A percentile compares a stretch with the other conserved stretches of the same genome.
Conservation (phyloP, 1,140 invertebrate genomes). For the Bombus huntii region DNA sequence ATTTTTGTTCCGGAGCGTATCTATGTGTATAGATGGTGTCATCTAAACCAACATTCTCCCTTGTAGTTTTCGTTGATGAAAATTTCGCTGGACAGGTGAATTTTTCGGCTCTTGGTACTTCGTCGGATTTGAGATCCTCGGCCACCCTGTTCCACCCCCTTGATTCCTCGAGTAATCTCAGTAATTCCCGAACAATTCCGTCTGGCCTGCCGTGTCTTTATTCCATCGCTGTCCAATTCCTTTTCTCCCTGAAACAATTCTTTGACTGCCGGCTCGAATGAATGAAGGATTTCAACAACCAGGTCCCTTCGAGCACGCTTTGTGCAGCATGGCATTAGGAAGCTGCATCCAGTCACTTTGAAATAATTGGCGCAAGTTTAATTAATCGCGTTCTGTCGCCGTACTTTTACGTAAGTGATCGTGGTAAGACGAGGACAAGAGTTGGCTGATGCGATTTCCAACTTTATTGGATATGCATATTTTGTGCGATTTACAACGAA, state of each 20-base stretch:
- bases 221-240: conserved; percentile 31
- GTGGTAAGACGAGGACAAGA: no score
- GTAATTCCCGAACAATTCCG: conserved; percentile 45
- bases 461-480: no score
- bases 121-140: not conserved
- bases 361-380: conserved; percentile 23
- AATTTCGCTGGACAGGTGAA: conserved; percentile 19
- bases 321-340: not conserved
- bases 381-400: not conserved
- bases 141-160: no score
- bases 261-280: conserved; percentile 2
- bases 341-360: not conserved
- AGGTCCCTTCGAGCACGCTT: not conserved
- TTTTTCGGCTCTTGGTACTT: not conserved
- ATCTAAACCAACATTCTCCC: no score
- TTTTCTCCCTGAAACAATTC: conserved; percentile 34
- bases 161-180: not conserved
- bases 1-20: no score
- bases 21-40: no score
- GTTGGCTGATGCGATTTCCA: no score
- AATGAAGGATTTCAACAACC: conserved; percentile 15
- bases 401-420: no score
- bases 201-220: conserved; percentile 26
- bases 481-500: no score
- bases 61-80: conserved; percentile 19